A percentile compares a stretch with the other conserved stretches of the same genome.
These are phyloP conservation scores for Isurus oxyrinchus DNA, from an alignment of 2,113 vertebrate species.

Conservation along the genomic window DNA sequence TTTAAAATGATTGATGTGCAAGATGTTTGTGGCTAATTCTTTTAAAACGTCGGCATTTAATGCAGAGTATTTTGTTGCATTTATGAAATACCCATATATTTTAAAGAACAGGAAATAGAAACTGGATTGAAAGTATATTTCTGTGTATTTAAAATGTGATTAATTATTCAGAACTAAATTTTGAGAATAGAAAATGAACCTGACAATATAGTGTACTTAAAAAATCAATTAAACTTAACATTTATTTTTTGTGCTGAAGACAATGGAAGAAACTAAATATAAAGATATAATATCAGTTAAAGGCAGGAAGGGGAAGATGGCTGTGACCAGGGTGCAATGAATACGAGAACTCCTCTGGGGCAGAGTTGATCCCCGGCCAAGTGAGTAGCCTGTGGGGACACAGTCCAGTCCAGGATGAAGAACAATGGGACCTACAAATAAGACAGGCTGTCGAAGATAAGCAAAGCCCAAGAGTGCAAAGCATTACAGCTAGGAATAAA, in stretches of 20 bases:
- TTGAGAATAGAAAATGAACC: neutral
- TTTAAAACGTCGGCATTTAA: neutral
- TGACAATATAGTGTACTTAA: neutral
- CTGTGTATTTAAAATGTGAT: neutral
- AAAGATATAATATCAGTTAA: neutral
- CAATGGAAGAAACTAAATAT: neutral
- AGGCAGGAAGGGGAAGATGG: neutral
- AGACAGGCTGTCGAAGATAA: neutral
- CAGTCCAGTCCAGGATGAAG: too few species aligned
- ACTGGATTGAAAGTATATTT: neutral
- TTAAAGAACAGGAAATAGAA: neutral
- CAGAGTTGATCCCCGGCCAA: neutral
- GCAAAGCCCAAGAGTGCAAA: neutral
- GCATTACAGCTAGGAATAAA: neutral
- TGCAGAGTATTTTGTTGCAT: neutral
- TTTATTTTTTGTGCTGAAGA: neutral
- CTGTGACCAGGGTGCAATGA: neutral
- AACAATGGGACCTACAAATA: neutral
- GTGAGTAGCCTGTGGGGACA: neutral
- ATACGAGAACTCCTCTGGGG: neutral
- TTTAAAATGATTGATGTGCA: neutral
- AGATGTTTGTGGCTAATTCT: neutral
- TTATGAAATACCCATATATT: neutral
- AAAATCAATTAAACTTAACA: neutral
- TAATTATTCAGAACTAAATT: neutral